Conservation (phyloP, 2,113 vertebrate species). For the Steatornis caripensis region DNA sequence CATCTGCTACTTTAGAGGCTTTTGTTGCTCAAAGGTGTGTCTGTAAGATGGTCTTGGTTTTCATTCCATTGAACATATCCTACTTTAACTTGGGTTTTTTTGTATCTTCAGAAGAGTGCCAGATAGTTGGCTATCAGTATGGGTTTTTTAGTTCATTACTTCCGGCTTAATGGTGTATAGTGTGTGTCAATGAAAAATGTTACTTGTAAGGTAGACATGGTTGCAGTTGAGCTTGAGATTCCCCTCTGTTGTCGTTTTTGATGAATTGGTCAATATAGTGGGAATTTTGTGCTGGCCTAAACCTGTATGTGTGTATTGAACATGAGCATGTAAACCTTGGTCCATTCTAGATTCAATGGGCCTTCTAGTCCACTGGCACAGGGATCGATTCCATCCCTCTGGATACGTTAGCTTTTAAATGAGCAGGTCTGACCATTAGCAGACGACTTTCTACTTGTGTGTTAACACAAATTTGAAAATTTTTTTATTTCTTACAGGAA, state of each 20-base stretch:
- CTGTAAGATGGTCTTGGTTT: neutral
- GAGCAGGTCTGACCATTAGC: neutral
- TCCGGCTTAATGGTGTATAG: neutral
- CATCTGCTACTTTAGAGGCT: neutral
- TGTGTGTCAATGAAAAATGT: neutral
- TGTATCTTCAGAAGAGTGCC: neutral
- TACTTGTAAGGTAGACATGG: neutral
- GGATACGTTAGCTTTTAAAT: neutral
- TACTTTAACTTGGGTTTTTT: neutral
- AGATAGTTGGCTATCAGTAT: neutral
- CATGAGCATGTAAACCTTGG: neutral
- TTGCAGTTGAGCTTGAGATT: neutral
- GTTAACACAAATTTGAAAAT: neutral
- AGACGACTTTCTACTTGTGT: neutral
- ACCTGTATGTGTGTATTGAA: fast-evolving
- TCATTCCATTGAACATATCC: neutral
- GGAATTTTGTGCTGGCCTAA: neutral
- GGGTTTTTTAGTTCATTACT: neutral
- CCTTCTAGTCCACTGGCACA: neutral
- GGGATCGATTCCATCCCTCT: neutral
- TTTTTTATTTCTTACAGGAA: neutral
- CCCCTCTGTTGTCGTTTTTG: neutral
- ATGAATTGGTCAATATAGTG: neutral
- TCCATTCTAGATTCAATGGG: neutral
- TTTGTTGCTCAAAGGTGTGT: neutral